Evolutionary conservation across 2,113 vertebrate species (phyloP).

Genomic region (Camelus dromedarius): DNA sequence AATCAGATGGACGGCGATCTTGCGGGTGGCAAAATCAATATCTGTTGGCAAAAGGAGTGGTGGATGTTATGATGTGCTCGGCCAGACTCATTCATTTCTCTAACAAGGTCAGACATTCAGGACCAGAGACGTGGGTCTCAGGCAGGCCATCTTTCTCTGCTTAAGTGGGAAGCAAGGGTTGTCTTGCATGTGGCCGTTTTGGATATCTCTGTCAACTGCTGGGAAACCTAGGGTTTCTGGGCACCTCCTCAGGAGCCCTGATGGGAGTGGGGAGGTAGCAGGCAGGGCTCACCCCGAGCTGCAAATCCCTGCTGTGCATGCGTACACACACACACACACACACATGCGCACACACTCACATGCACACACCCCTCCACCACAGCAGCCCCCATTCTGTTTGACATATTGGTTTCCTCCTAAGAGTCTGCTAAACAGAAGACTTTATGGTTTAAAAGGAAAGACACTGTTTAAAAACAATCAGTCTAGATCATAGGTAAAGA

Average conservation of each 20-base stretch:
- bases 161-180: background rate
- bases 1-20: slow-evolving; percentile 92
- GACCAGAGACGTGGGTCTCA: background rate
- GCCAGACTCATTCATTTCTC: slow-evolving; percentile 60
- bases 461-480: background rate
- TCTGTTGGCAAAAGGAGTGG: slow-evolving; percentile 86
- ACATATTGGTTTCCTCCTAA: background rate
- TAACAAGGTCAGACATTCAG: slow-evolving; percentile 58
- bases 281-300: background rate
- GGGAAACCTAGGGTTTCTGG: background rate
- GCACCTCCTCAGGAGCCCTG: background rate
- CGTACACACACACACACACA: background rate
- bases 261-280: background rate
- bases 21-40: slow-evolving; percentile 97
- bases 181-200: background rate
- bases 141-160: background rate
- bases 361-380: background rate
- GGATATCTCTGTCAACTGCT: background rate
- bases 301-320: background rate
- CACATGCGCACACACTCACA: background rate
- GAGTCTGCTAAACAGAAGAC: background rate
- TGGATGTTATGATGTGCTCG: slow-evolving; percentile 42
- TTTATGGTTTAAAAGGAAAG: slow-evolving; percentile 43
- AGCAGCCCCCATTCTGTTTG: background rate
- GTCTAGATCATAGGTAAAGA: background rate